Conservation (phyloP, 2,888 invertebrate species). For the Agelastica alni region DNA sequence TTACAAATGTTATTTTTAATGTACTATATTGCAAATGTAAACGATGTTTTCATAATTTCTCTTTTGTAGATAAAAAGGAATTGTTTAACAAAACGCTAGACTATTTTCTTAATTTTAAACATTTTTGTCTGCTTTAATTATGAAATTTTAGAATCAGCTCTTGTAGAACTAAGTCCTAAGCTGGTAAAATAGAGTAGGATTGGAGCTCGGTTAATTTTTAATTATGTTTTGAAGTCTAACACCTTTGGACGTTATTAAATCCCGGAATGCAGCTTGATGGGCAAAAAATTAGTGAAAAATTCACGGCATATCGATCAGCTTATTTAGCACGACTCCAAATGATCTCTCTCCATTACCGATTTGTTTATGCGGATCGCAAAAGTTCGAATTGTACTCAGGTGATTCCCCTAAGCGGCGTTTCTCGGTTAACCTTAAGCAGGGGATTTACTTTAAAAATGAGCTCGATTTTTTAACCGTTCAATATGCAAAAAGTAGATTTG, state of each 20-base stretch:
- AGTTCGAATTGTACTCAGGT: not conserved
- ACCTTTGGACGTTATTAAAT: not conserved
- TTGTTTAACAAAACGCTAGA: too few relatives aligned
- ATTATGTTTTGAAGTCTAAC: too few relatives aligned
- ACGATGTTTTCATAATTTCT: too few relatives aligned
- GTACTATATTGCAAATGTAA: too few relatives aligned
- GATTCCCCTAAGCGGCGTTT: not conserved
- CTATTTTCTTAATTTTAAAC: too few relatives aligned
- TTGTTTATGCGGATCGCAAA: not conserved
- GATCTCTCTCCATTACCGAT: not conserved
- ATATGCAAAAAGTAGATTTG: not conserved
- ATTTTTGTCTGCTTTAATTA: too few relatives aligned
- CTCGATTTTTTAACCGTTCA: not conserved
- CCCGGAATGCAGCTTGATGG: constrained; percentile 7
- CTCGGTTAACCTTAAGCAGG: not conserved
- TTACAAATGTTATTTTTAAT: too few relatives aligned
- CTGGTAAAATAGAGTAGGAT: too few relatives aligned
- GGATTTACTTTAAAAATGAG: not conserved
- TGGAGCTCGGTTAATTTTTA: too few relatives aligned
- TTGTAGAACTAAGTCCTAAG: too few relatives aligned
- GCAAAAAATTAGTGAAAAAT: constrained; percentile 8
- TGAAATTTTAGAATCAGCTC: too few relatives aligned
- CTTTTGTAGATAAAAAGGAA: too few relatives aligned
- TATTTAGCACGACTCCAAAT: not conserved
- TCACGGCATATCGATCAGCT: constrained; percentile 1